Conservation (phyloP, 2,797 vertebrate genomes). For the Linurgus olivaceus region DNA sequence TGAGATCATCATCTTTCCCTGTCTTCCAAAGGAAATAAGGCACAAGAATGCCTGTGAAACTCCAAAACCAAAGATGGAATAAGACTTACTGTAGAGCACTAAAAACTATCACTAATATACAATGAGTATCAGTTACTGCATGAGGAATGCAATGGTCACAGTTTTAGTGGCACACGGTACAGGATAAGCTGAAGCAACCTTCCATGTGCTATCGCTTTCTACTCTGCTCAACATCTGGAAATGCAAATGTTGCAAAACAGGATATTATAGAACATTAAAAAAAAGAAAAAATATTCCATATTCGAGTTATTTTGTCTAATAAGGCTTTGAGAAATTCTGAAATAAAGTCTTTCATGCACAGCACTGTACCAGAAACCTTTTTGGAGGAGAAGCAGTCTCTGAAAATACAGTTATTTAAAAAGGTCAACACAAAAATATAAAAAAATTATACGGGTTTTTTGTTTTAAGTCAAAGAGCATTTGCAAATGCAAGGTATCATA, state of each 20-base stretch:
- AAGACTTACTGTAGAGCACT: constrained; percentile 13
- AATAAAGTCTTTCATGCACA: neutral
- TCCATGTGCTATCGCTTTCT: constrained; percentile 57
- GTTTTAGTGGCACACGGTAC: neutral
- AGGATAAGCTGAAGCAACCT: constrained; percentile 36
- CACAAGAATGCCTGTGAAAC: neutral
- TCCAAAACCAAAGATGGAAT: constrained; percentile 23
- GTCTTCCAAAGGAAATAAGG: neutral
- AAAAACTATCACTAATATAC: constrained; percentile 19
- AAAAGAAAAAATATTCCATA: neutral
- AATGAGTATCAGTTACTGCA: neutral
- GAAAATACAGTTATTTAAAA: neutral
- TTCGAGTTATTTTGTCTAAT: neutral
- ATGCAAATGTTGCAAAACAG: constrained; percentile 28
- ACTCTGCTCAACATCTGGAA: constrained; percentile 49
- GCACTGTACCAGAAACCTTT: accelerated
- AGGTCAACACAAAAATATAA: neutral
- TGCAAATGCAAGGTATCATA: neutral
- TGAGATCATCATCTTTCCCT: neutral
- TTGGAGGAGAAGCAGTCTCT: neutral
- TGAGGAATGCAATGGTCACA: constrained; percentile 45
- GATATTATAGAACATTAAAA: neutral
- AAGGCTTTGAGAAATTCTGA: neutral
- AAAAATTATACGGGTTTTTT: neutral
- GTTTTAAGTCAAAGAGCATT: neutral